phyloP scores from a whole-genome alignment of 2,797 vertebrate species.

The Sandelia bainsii region DNA sequence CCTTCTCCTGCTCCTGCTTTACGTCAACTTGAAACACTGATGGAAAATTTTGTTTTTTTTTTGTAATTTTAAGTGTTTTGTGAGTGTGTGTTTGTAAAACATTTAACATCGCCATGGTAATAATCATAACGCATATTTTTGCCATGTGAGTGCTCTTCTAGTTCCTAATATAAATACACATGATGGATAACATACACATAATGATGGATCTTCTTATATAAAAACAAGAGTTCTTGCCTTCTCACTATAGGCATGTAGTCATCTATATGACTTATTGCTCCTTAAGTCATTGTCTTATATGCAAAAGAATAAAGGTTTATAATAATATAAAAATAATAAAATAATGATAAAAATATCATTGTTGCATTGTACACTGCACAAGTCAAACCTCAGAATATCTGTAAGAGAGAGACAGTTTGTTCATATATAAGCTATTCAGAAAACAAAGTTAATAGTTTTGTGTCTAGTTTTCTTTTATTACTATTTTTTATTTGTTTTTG shows the following conservation, averaged over 20 bases:
- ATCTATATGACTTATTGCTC: neutral
- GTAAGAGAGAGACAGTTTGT: too few species aligned
- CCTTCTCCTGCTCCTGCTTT: neutral
- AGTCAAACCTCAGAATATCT: too few species aligned
- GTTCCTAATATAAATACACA: constrained; percentile 29
- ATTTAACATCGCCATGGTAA: constrained; percentile 17
- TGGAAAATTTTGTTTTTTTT: neutral
- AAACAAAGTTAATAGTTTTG: too few species aligned
- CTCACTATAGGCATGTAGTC: neutral
- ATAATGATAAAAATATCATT: too few species aligned
- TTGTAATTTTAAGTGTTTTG: neutral
- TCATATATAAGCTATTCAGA: too few species aligned
- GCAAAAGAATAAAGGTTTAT: constrained; percentile 10
- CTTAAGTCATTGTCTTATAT: constrained; percentile 9
- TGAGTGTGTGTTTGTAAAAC: neutral
- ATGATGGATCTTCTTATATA: constrained; percentile 1
- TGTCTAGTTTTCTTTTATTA: too few species aligned
- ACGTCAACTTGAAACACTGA: neutral
- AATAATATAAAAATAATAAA: neutral
- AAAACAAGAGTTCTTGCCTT: constrained; percentile 7
- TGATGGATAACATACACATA: too few species aligned
- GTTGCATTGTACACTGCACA: too few species aligned
- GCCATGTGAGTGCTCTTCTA: neutral
- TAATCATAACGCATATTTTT: constrained; percentile 23
- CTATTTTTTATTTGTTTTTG: too few species aligned